Evolutionary conservation across 2,113 vertebrate species (phyloP), one percentile per base, ranked within the genome.

Genomic region (Tetrao urogallus): DNA sequence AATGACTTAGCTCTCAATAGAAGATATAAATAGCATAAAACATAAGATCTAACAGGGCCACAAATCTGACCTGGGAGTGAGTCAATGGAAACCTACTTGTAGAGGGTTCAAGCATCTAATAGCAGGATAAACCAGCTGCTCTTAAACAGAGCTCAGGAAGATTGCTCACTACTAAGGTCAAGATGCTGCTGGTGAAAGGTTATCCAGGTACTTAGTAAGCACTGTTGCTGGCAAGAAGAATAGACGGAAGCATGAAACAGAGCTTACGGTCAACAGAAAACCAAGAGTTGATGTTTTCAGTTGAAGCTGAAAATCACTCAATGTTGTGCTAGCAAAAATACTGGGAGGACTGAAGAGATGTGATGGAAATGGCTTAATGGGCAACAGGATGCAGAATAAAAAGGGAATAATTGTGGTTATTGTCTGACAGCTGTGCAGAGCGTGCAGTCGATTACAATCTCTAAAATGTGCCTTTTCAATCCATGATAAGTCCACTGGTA

Each of bases 341-440:
- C 74, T 71, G 85, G 69, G 75, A 94, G 72, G 64, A 81, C 77
- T 80, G 69, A 74, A 9, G 10, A 67, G 84, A 92, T 93, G 89
- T 77, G 78, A 87, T 92, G 48, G 79, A 92, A 93, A 87, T 83
- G 82, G 47, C 67, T 94, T 93, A 94, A 89, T 72, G 93, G 64
- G 65, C 89, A 96, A 91, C 74, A 80, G 75, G 87, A 85, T 89
- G 72, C 87, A 83, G 92, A 91, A 89, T 94, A 86, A 80, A 94
- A 92, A 85, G 92, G 82, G 40, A 94, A 85, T 95, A 91, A 95
- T 91, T 93, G 87, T 87, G 74, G 91, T 96, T 92, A 85, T 93
- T 94, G 89, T 87, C 87, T 96, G 89, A 79, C 92, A 96, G 82
- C 93, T 95, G 93, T 89, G 89, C 87, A 88, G 89, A 91, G 45